Evolutionary conservation across 2,797 vertebrate species (phyloP).

Genomic region (Falco novaeseelandiae): DNA sequence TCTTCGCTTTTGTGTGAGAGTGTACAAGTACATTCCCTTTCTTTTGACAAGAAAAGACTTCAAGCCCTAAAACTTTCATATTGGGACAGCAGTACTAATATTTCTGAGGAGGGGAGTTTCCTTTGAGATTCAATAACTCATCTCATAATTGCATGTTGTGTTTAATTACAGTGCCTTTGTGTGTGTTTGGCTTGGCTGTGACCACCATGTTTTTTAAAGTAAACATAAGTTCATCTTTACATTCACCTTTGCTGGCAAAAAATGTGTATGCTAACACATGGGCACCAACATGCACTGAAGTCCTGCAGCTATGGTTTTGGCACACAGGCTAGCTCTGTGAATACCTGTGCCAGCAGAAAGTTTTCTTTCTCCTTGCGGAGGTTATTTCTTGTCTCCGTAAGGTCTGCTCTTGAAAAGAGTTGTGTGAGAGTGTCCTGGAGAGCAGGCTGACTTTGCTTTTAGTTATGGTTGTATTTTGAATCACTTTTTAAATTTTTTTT

Average conservation of each 20-base stretch:
- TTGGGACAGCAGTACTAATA: not conserved
- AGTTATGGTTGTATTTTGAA: not conserved
- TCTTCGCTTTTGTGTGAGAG: not conserved
- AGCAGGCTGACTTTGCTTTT: not conserved
- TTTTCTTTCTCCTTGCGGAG: not conserved
- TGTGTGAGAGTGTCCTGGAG: not conserved
- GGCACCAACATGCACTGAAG: rapidly evolving
- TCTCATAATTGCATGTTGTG: not conserved
- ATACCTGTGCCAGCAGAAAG: not conserved
- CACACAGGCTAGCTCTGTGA: rapidly evolving
- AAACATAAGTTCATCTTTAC: not conserved
- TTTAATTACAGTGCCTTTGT: not conserved
- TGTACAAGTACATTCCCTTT: not conserved
- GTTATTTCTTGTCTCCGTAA: not conserved
- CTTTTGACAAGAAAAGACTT: not conserved
- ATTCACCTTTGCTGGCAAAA: not conserved
- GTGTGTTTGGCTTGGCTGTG: not conserved
- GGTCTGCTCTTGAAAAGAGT: not conserved
- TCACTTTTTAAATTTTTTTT: not conserved
- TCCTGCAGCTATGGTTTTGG: not conserved
- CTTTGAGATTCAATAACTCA: not conserved
- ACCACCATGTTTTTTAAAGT: not conserved
- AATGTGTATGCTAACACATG: too few relatives aligned
- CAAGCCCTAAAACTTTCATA: not conserved
- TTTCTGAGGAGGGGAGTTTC: not conserved